phyloP scores from a whole-genome alignment of 2,797 vertebrate species.

The Bucorvus abyssinicus region DNA sequence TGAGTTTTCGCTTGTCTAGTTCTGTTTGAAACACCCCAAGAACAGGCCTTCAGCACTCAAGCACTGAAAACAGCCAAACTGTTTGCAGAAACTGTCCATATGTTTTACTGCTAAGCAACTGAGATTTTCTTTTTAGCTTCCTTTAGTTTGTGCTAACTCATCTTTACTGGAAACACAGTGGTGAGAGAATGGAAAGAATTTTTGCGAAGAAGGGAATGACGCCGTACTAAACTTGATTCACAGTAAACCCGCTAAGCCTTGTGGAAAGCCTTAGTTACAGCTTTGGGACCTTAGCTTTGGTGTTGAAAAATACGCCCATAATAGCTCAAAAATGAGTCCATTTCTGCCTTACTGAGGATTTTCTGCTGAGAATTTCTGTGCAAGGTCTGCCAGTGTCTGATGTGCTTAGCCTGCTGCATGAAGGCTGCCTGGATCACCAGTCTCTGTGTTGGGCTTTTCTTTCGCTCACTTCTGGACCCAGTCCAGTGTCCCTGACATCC shows the following conservation, averaged over 20 bases:
- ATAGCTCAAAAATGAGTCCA: neutral
- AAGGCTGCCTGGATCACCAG: neutral
- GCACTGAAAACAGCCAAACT: neutral
- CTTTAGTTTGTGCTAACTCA: neutral
- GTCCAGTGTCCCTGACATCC: neutral
- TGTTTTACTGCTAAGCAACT: neutral
- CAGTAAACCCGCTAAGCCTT: neutral
- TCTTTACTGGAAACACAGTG: neutral
- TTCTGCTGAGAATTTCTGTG: neutral
- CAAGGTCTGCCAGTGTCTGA: neutral
- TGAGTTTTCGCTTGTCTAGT: neutral
- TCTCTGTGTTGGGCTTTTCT: neutral
- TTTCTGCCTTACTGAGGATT: neutral
- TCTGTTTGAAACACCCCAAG: neutral
- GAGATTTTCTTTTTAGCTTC: neutral
- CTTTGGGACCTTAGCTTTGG: neutral
- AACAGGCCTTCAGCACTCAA: neutral
- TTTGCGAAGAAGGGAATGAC: neutral
- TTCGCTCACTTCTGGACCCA: neutral
- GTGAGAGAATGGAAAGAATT: conserved; percentile 32
- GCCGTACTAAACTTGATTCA: neutral
- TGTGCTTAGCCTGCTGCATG: neutral
- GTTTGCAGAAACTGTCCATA: neutral
- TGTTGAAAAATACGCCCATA: neutral
- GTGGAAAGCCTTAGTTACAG: neutral